These are phyloP conservation scores for Hylia prasina DNA, from an alignment of 2,113 vertebrate species.

Conservation along the genomic window DNA sequence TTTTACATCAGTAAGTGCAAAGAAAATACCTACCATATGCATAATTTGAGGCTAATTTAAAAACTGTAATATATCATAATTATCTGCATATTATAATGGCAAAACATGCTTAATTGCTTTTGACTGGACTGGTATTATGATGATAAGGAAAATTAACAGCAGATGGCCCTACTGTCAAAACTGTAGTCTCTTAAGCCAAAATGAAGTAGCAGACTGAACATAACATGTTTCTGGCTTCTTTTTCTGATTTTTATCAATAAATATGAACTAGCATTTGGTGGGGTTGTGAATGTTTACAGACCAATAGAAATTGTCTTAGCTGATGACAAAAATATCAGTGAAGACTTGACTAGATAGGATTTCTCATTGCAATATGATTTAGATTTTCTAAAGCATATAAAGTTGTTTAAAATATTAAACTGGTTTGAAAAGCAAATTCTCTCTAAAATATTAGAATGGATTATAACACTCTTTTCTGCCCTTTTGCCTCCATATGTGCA, in stretches of 20 bases:
- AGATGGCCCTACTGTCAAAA: constrained; percentile 77
- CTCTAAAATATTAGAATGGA: neutral
- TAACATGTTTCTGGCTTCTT: constrained; percentile 51
- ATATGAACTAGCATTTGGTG: constrained; percentile 67
- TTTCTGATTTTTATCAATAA: constrained; percentile 37
- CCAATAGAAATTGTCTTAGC: constrained; percentile 49
- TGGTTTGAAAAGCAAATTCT: neutral
- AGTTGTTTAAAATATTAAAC: constrained; percentile 16
- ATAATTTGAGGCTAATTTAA: constrained; percentile 73
- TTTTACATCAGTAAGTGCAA: constrained; percentile 67
- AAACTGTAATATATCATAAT: constrained; percentile 81
- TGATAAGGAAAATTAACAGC: constrained; percentile 73
- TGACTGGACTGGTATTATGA: constrained; percentile 75
- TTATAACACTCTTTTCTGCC: neutral
- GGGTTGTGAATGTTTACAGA: constrained; percentile 62
- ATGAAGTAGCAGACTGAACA: constrained; percentile 66
- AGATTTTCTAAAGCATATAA: neutral
- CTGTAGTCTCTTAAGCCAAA: constrained; percentile 59
- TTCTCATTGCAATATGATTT: constrained; percentile 12
- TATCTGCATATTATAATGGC: constrained; percentile 77
- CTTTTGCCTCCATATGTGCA: neutral
- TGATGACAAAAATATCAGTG: constrained; percentile 49
- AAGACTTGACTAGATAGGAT: constrained; percentile 25
- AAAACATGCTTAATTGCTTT: constrained; percentile 80
- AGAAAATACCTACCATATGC: constrained; percentile 73